Conservation (phyloP, 2,113 vertebrate species). For the Lasiurus cinereus region DNA sequence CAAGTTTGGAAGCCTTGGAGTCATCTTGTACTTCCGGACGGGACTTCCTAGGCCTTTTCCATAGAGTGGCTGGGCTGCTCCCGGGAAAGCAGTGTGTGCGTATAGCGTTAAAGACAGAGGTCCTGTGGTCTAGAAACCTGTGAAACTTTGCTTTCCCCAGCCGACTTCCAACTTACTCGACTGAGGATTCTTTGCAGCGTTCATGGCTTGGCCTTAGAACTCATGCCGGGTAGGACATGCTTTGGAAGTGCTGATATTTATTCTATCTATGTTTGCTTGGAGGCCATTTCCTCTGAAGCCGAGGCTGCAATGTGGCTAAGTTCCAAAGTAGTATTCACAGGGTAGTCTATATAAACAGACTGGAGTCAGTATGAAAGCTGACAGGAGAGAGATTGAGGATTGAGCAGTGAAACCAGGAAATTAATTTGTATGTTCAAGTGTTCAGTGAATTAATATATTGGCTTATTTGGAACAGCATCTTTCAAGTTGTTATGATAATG, state of each 20-base stretch:
- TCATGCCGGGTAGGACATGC: background rate
- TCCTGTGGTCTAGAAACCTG: background rate
- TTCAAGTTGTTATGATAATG: conserved; percentile 39
- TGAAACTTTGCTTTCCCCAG: background rate
- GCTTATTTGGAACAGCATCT: conserved; percentile 35
- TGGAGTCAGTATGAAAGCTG: background rate
- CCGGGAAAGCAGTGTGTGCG: background rate
- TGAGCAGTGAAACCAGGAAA: background rate
- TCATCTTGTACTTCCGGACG: conserved; percentile 10
- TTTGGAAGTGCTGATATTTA: conserved; percentile 10
- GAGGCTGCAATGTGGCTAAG: background rate
- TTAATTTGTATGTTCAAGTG: background rate
- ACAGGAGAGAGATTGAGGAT: background rate
- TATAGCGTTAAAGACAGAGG: background rate
- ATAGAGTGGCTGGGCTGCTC: background rate
- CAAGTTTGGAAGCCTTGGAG: background rate
- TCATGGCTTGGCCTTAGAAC: background rate
- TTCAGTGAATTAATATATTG: background rate
- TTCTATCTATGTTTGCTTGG: conserved; percentile 6
- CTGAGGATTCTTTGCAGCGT: background rate
- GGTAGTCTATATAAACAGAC: background rate
- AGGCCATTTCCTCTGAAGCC: conserved; percentile 45
- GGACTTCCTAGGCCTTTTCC: background rate
- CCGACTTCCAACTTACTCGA: background rate
- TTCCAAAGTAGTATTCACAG: background rate